Evolutionary conservation across 2,113 vertebrate species (phyloP), one percentile per base, ranked within the genome.

Genomic region (Xiphophorus hellerii): DNA sequence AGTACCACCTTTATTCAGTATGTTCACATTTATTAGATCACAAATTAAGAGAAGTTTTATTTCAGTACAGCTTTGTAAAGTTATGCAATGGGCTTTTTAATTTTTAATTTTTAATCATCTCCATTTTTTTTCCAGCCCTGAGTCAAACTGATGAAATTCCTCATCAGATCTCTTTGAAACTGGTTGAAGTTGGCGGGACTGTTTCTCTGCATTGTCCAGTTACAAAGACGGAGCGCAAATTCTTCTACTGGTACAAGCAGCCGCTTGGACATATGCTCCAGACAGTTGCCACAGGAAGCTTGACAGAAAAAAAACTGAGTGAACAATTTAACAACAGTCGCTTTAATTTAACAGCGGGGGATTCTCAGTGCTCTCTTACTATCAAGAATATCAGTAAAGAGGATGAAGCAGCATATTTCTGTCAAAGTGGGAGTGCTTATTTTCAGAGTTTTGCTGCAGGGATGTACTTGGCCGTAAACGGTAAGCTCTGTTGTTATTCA

Each of bases 401-500:
- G 0, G 78, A 84, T 62, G 83, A 84, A 71, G 83, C 37, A 58
- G 58, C 66, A 44, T 77, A 80, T 28, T 71, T 71, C 62, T 77
- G 82, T 79, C 72, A 60, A 62, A 54, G 0, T 12, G 64, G 76
- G 64, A 2, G 20, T 2, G 17, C 25, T 0, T 68, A 72, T 48
- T 9, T 7, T 48, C n/a, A 8, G 9, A 48, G 1, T 30, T 67
- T 71, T 27, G 0, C 51, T 11, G 37, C 17, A 42, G 65, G 51
- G 35, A 6, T 42, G 2, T 75, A 60, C 48, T 75, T 84, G 39
- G 51, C 48, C 44, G 70, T 84, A 14, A 81, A n/a, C 0, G 77
- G 74, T 84, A 74, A 70, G 60, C 1, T 62, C 9, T 9, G 22
- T 60, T 14, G 3, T 0, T 14, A 3, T 20, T 48, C 30, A 65